A percentile compares a stretch with the other conserved stretches of the same genome.
Conservation (phyloP, 2,888 invertebrate species). For the Troglohyphantes excavatus region DNA sequence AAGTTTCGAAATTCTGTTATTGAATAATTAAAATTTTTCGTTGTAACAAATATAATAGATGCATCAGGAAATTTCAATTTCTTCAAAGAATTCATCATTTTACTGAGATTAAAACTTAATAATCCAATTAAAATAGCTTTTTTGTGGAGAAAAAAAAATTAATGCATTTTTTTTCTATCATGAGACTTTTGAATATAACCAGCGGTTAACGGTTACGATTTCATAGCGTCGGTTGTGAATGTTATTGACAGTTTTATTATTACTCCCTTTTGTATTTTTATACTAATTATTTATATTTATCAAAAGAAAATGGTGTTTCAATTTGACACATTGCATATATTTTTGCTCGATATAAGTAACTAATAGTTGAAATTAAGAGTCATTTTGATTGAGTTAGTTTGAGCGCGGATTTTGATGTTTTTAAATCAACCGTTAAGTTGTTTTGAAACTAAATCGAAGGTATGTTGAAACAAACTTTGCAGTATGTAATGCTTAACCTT, state of each 20-base stretch:
- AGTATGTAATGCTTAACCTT: no score
- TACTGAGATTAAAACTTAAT: no score
- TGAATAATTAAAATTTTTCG: no score
- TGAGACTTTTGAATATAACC: constrained; percentile 68
- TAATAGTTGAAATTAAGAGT: not conserved
- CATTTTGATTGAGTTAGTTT: not conserved
- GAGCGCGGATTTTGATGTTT: constrained; percentile 10
- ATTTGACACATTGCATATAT: not conserved
- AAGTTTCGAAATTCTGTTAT: no score
- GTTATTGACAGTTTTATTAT: constrained; percentile 30
- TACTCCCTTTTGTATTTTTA: constrained; percentile 10
- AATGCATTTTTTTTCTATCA: constrained; percentile 10
- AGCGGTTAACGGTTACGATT: constrained; percentile 67
- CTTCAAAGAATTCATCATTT: no score
- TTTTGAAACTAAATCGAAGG: constrained; percentile 20
- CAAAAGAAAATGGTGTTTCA: not conserved
- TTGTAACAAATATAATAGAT: no score
- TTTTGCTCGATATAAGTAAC: not conserved
- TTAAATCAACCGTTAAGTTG: constrained; percentile 35
- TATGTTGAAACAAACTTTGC: not conserved
- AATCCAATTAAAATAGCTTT: no score
- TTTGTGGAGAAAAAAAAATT: no score
- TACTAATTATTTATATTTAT: not conserved
- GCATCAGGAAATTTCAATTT: no score
- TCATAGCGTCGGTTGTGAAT: constrained; percentile 54